These are phyloP conservation scores for Sebastes itinus DNA, from an alignment of 2,797 vertebrate genomes.

Conservation along the genomic window DNA sequence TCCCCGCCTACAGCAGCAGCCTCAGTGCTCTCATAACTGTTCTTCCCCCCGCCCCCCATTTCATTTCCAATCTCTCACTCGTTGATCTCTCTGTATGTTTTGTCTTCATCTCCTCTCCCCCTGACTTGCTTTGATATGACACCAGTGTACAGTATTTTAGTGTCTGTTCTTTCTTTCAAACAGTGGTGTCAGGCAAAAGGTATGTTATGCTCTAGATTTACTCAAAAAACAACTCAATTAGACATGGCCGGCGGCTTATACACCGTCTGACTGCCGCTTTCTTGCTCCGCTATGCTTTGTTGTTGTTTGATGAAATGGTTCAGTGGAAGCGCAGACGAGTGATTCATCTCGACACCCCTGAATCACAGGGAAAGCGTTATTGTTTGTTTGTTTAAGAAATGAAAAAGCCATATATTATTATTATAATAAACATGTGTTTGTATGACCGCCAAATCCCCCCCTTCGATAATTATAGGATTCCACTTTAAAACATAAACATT, in stretches of 20 bases:
- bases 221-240: conserved; percentile 69
- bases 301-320: conserved; percentile 70
- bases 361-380: conserved; percentile 45
- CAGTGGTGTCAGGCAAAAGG: conserved; percentile 64
- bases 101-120: conserved; percentile 51
- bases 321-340: conserved; percentile 53
- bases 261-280: conserved; percentile 48
- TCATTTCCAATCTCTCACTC: conserved; percentile 35
- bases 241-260: conserved; percentile 53
- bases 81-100: conserved; percentile 48
- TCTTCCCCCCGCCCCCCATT: not conserved
- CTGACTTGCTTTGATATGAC: conserved; percentile 55
- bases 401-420: conserved; percentile 19
- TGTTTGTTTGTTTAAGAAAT: conserved; percentile 39
- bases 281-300: conserved; percentile 51
- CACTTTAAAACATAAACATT: not conserved
- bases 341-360: conserved; percentile 59
- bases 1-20: conserved; percentile 6
- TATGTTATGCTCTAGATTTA: conserved; percentile 67
- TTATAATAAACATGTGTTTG: conserved; percentile 13
- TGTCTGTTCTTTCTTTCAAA: conserved; percentile 66
- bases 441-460: not conserved
- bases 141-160: conserved; percentile 49
- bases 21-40: conserved; percentile 1
- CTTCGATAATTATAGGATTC: conserved; percentile 1